phyloP scores from a whole-genome alignment of 2,113 vertebrate species.

The Channa maculata region DNA sequence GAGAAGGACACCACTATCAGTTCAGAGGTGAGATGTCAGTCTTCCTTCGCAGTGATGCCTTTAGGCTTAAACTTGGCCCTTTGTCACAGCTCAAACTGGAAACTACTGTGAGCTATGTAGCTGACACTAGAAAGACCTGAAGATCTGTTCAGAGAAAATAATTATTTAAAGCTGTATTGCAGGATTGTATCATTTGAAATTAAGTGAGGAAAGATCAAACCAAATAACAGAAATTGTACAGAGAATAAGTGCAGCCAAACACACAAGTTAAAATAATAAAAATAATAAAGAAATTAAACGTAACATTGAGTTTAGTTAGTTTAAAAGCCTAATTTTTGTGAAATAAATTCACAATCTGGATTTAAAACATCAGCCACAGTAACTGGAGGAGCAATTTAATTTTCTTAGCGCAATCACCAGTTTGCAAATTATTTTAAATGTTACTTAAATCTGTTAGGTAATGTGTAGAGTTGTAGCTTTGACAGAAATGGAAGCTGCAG shows the following conservation, averaged over 20 bases:
- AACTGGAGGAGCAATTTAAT: not conserved
- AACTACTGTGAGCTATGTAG: no score
- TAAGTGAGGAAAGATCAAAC: not conserved
- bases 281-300: no score
- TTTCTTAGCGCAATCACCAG: not conserved
- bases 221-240: not conserved
- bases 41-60: not conserved
- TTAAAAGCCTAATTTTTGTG: no score
- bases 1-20: conserved; percentile 71
- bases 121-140: not conserved
- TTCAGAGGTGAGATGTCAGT: conserved; percentile 62
- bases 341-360: no score
- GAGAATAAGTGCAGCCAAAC: not conserved
- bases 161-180: not conserved
- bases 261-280: no score
- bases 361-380: not conserved
- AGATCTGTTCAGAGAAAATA: not conserved
- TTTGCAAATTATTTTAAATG: not conserved
- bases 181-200: not conserved
- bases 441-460: not conserved
- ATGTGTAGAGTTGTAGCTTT: not conserved
- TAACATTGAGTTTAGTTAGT: no score
- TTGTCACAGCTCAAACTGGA: not conserved
- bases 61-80: not conserved
- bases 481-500: not conserved